Evolutionary conservation across 2,888 invertebrate genomes (phyloP).

Genomic region (Cancer borealis): DNA sequence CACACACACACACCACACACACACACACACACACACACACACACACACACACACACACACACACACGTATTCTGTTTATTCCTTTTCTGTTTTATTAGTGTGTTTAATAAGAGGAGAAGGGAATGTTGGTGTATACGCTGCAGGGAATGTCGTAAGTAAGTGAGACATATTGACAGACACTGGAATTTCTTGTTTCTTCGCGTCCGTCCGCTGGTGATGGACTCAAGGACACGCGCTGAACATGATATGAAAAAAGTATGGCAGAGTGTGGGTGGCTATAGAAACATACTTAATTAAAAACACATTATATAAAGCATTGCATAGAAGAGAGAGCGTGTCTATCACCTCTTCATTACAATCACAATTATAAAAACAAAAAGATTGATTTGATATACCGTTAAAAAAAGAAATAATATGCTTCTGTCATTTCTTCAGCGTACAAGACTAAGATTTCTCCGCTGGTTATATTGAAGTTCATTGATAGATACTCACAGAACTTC

Average conservation of each 20-base stretch:
- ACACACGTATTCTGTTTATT: background rate
- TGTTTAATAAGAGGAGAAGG: background rate
- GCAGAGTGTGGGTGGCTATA: background rate
- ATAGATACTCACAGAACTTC: background rate
- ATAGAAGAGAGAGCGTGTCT: no score
- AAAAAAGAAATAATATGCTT: no score
- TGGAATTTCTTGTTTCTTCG: background rate
- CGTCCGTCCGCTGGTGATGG: background rate
- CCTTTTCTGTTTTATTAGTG: background rate
- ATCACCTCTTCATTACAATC: no score
- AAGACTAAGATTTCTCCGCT: background rate
- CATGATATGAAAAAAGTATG: background rate
- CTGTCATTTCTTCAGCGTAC: background rate
- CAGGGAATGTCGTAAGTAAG: background rate
- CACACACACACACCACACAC: background rate
- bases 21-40: constrained; percentile 20
- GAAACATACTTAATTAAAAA: no score
- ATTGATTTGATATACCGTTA: no score
- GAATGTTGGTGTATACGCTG: background rate
- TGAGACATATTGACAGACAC: background rate
- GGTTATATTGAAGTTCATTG: background rate
- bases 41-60: background rate
- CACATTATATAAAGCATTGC: no score
- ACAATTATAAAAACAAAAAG: no score
- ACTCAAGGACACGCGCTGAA: background rate